A percentile compares a stretch with the other conserved stretches of the same genome.
These are phyloP conservation scores for Hylyphantes graminicola DNA, from an alignment of 1,140 invertebrate genomes.

Conservation along the genomic window DNA sequence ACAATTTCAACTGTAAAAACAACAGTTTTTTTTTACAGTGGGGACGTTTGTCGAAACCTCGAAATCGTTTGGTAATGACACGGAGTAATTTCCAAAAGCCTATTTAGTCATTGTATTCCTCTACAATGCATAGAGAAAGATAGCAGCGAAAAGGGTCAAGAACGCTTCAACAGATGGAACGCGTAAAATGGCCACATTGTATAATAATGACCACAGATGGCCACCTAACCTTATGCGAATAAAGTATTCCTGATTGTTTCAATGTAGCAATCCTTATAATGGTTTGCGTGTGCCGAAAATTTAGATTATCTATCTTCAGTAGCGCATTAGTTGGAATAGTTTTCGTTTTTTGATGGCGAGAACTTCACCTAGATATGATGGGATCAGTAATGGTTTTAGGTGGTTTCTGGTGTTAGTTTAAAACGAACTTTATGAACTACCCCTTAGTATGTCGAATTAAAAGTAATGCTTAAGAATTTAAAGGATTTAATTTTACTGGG, in stretches of 20 bases:
- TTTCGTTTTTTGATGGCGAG: too few relatives aligned
- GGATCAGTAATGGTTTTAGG: background rate
- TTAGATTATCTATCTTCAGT: background rate
- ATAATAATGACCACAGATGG: slow-evolving; percentile 25
- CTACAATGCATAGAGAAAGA: slow-evolving; percentile 25
- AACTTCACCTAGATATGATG: background rate
- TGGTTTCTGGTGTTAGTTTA: background rate
- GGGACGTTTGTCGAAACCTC: too few relatives aligned
- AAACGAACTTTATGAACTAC: too few relatives aligned
- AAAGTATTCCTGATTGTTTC: slow-evolving; percentile 21
- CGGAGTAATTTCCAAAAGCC: slow-evolving; percentile 2
- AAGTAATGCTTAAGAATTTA: too few relatives aligned
- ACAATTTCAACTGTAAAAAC: too few relatives aligned
- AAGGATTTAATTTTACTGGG: too few relatives aligned
- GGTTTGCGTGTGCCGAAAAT: background rate
- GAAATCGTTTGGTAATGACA: background rate
- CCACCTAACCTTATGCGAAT: slow-evolving; percentile 2
- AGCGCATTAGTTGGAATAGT: too few relatives aligned
- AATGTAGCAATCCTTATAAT: slow-evolving; percentile 3
- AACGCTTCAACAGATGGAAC: slow-evolving; percentile 35
- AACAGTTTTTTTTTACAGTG: too few relatives aligned
- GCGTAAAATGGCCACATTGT: slow-evolving; percentile 24
- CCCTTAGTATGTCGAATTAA: too few relatives aligned
- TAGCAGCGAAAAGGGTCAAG: slow-evolving; percentile 30
- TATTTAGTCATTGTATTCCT: slow-evolving; percentile 25